Evolutionary conservation across 2,797 vertebrate species (phyloP).

Genomic region (Hipposideros larvatus): DNA sequence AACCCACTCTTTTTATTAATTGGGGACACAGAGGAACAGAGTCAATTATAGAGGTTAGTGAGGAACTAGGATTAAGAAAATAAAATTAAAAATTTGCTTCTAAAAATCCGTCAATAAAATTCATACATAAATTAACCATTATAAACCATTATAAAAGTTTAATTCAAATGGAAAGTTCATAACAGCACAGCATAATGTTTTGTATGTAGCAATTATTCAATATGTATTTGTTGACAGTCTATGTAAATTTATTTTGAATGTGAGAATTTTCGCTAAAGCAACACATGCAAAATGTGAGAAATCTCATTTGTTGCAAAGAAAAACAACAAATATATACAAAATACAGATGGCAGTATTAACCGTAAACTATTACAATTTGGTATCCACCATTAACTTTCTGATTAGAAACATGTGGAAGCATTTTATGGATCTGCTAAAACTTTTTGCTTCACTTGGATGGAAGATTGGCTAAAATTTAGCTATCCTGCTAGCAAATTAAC

Average conservation of each 20-base stretch:
- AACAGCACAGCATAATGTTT: neutral
- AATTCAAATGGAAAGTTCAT: neutral
- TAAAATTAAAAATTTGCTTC: neutral
- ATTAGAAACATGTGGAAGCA: slow-evolving; percentile 44
- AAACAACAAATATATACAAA: slow-evolving; percentile 3
- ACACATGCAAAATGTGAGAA: slow-evolving; percentile 53
- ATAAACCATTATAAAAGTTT: neutral
- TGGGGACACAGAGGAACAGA: neutral
- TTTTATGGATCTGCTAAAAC: slow-evolving; percentile 11
- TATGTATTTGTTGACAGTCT: neutral
- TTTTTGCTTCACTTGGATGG: slow-evolving; percentile 36
- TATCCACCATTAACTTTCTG: neutral
- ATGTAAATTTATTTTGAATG: slow-evolving; percentile 55
- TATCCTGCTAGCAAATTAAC: neutral
- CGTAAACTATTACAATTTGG: slow-evolving; percentile 16
- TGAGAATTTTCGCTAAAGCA: slow-evolving; percentile 52
- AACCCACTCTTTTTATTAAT: neutral
- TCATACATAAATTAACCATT: neutral
- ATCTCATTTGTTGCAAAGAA: slow-evolving; percentile 31
- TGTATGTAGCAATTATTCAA: neutral
- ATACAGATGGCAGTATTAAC: slow-evolving; percentile 21
- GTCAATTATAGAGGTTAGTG: neutral
- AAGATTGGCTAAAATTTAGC: slow-evolving; percentile 36
- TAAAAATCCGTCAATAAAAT: slow-evolving; percentile 48
- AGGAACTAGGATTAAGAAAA: slow-evolving; percentile 25